These are phyloP conservation scores for Acrobasis suavella DNA, from an alignment of 2,888 invertebrate genomes.

Conservation along the genomic window DNA sequence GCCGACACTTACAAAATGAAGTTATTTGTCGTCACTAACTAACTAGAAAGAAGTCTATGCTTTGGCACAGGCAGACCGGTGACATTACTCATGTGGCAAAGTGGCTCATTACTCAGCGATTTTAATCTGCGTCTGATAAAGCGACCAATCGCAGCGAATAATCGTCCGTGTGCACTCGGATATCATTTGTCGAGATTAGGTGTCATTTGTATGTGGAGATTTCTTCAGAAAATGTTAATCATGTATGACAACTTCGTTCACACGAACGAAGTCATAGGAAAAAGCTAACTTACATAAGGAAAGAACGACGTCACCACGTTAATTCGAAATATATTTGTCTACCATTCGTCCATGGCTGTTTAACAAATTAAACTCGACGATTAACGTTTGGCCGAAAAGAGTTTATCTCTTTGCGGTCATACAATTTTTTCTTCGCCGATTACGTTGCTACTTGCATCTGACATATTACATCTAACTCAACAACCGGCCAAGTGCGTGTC, in stretches of 20 bases:
- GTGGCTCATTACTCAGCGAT: constrained; percentile 34
- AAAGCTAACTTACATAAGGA: too few relatives aligned
- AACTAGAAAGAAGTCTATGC: constrained; percentile 17
- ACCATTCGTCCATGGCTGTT: too few relatives aligned
- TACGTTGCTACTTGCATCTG: not conserved
- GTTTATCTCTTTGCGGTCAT: too few relatives aligned
- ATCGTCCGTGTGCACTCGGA: constrained; percentile 42
- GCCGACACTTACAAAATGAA: not conserved
- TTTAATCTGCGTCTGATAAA: constrained; percentile 56
- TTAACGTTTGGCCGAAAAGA: too few relatives aligned
- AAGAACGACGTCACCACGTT: too few relatives aligned
- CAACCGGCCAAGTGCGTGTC: too few relatives aligned
- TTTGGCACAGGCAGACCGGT: constrained; percentile 8
- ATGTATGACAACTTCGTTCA: too few relatives aligned
- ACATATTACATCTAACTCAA: not conserved
- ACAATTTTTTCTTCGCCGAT: too few relatives aligned
- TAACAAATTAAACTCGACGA: too few relatives aligned
- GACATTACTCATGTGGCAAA: constrained; percentile 34
- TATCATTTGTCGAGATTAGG: constrained; percentile 28
- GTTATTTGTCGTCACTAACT: constrained; percentile 19
- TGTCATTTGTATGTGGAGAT: constrained; percentile 17
- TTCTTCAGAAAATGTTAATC: not conserved
- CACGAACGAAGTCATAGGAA: too few relatives aligned
- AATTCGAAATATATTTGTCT: too few relatives aligned
- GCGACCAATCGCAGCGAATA: constrained; percentile 49